Base-by-base conservation (phyloP, 2,113 vertebrate genomes). In the Carollia perspicillata region DNA sequence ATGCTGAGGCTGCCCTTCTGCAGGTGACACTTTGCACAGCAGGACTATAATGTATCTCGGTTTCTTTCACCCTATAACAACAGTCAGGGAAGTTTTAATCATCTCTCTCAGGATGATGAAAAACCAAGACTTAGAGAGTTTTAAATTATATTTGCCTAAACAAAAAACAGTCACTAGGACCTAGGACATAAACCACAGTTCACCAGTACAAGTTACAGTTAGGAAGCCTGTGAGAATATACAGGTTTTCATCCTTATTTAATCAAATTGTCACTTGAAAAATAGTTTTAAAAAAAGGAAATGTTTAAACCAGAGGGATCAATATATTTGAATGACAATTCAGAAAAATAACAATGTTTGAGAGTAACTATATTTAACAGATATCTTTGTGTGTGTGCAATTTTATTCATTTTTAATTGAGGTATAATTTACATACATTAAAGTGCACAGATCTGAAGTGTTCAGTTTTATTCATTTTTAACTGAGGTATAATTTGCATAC, bases 391-490 rank as follows among this genome's bases (percentile, higher is more conserved):
- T 90, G 53, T 90, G 44, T 72, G 47, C 72, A 51, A 92, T 93
- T 95, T 93, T 92, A 95, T 93, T 92, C 94, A 93, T 90, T 95
- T 77, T 95, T 71, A 97, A 93, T 80, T 97, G 75, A 90, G 51
- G 28, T 92, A 80, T 92, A 96, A 96, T 95, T 96, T 94, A 87
- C 65, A 96, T 87, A 79, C 68, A 93, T 90, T 90, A 94, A 91
- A 89, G 79, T 86, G 28, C 42, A 95, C 53, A 91, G 42, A 85
- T 91, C 10, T 69, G 60, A 93, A 95, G 35, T 85, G 8, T 90
- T 84, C 66, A 71, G 10, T 84, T 90, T 91, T 93, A 96, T 79
- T 96, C 86, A 86, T 74, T 95, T 97, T 96, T 89, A 96, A 94
- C 79, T 89, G 74, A 89, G 66, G 63, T 60, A 63, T 93, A 93